phyloP scores from a whole-genome alignment of 2,888 invertebrate genomes.

The Syrista parreyssii region DNA sequence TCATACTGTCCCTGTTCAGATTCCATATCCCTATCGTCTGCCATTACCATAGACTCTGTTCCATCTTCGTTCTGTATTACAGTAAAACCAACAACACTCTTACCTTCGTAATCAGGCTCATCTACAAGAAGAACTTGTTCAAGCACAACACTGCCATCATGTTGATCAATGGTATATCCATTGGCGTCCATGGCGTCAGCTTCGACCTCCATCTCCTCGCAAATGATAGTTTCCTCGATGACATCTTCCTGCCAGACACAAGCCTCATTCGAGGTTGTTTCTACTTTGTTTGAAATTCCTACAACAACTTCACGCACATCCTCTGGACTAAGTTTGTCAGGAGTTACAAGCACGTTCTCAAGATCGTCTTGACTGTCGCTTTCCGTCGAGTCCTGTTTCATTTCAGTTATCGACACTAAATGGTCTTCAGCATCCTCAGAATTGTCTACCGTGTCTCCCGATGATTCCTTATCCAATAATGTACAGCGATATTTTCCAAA shows the following conservation, averaged over 20 bases:
- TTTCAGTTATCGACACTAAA: conserved; percentile 11
- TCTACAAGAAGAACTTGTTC: conserved; percentile 51
- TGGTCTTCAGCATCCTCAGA: conserved; percentile 9
- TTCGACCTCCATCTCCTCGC: conserved; percentile 63
- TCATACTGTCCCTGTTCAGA: not conserved
- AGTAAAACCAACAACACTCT: conserved; percentile 52
- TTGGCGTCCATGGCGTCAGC: conserved; percentile 27
- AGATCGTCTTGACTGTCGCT: conserved; percentile 51
- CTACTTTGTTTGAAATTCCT: conserved; percentile 19
- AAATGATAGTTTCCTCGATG: conserved; percentile 63
- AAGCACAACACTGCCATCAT: conserved; percentile 41
- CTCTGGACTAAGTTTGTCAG: conserved; percentile 40
- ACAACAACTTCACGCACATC: conserved; percentile 46
- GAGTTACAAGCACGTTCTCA: conserved; percentile 31
- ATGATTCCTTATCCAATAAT: conserved; percentile 18
- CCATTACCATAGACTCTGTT: conserved; percentile 46
- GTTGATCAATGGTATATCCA: conserved; percentile 36
- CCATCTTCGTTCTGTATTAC: conserved; percentile 52
- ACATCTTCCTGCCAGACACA: conserved; percentile 56
- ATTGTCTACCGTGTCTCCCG: conserved; percentile 12
- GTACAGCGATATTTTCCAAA: conserved; percentile 34
- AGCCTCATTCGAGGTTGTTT: conserved; percentile 10
- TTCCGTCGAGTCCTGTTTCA: conserved; percentile 40
- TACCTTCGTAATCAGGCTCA: conserved; percentile 38
- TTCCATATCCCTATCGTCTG: conserved; percentile 27